phyloP scores from a whole-genome alignment of 2,113 vertebrate genomes.

The Pelodiscus sinensis region DNA sequence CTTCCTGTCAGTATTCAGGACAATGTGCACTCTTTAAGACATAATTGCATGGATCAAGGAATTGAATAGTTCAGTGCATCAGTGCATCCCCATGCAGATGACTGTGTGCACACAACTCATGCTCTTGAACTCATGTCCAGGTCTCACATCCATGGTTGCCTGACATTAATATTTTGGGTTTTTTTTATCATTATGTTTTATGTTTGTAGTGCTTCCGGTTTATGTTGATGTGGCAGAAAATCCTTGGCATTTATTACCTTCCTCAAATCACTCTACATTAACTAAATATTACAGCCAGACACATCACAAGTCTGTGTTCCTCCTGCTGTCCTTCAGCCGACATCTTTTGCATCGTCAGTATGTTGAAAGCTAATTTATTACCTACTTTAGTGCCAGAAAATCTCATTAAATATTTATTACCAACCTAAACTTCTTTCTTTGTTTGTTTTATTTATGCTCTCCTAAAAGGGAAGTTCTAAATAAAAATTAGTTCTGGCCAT shows the following conservation, averaged over 20 bases:
- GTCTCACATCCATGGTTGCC: fast-evolving
- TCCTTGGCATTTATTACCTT: not conserved
- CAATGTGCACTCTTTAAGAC: not conserved
- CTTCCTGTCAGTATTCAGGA: not conserved
- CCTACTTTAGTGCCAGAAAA: not conserved
- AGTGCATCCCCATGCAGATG: not conserved
- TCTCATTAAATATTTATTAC: not conserved
- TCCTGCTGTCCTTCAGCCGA: not conserved
- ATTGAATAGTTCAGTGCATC: not conserved
- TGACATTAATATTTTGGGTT: not conserved
- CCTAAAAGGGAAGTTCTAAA: not conserved
- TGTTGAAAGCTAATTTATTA: not conserved
- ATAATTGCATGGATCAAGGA: not conserved
- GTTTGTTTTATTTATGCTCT: not conserved
- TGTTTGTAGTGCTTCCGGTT: not conserved
- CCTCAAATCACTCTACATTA: not conserved
- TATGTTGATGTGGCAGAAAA: not conserved
- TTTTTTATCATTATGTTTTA: not conserved
- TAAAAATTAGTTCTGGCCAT: not conserved
- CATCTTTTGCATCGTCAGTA: not conserved
- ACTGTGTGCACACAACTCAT: not conserved
- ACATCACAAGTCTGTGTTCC: not conserved
- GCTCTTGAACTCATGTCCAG: not conserved
- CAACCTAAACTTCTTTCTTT: not conserved
- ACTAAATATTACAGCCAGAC: not conserved